These are phyloP conservation scores for Tryphoninae sp. DNA, from an alignment of 2,888 invertebrate species.

Conservation along the genomic window DNA sequence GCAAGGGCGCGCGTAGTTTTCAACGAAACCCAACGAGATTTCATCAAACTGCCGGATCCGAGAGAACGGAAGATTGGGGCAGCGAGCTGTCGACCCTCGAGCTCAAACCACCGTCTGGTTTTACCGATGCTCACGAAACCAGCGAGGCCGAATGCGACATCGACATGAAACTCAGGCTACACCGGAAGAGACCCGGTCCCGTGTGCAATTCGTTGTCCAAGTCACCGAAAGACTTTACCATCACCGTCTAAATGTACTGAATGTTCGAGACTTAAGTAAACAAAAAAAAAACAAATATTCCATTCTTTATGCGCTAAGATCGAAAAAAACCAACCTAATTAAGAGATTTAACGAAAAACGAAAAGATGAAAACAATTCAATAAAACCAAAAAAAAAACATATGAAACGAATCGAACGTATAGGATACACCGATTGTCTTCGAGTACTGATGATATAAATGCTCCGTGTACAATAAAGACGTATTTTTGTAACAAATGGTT, in stretches of 20 bases:
- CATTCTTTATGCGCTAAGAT: constrained; percentile 64
- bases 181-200: constrained; percentile 73
- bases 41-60: constrained; percentile 56
- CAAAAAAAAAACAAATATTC: constrained; percentile 55
- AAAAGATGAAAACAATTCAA: constrained; percentile 12
- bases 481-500: constrained; percentile 65
- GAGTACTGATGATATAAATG: constrained; percentile 64
- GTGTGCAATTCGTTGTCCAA: constrained; percentile 76
- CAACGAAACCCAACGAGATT: constrained; percentile 61
- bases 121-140: constrained; percentile 78
- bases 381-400: constrained; percentile 27
- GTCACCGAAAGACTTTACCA: constrained; percentile 81
- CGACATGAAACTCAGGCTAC: constrained; percentile 78
- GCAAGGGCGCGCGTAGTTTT: constrained; percentile 63
- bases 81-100: constrained; percentile 78
- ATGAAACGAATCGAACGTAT: constrained; percentile 59
- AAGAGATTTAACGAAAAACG: constrained; percentile 57
- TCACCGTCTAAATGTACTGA: constrained; percentile 80
- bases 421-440: constrained; percentile 62
- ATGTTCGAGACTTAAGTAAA: constrained; percentile 68
- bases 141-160: constrained; percentile 80
- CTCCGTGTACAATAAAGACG: constrained; percentile 70
- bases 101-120: constrained; percentile 82
- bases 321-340: constrained; percentile 58
- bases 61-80: constrained; percentile 76